These are phyloP conservation scores for Rostratula benghalensis DNA, from an alignment of 2,113 vertebrate species.

Conservation along the genomic window DNA sequence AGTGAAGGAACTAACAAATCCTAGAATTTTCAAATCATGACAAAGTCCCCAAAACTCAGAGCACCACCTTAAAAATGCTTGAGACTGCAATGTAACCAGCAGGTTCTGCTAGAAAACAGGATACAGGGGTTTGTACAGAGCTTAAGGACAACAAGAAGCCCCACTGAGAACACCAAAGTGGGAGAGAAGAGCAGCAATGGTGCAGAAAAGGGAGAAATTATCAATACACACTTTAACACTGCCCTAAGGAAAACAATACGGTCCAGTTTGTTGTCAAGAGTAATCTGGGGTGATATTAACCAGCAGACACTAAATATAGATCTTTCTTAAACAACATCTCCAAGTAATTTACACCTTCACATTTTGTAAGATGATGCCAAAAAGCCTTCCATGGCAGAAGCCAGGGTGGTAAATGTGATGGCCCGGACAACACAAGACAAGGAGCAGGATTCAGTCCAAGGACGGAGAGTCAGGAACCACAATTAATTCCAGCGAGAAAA, in stretches of 20 bases:
- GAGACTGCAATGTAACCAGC: not conserved
- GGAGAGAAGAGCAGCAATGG: not conserved
- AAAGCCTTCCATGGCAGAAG: not conserved
- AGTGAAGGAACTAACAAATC: not conserved
- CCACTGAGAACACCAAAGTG: not conserved
- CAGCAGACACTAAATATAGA: constrained; percentile 7
- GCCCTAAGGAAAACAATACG: accelerated
- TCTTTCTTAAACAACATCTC: not conserved
- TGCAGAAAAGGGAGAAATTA: not conserved
- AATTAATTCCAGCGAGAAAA: not conserved
- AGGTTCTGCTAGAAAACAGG: not conserved
- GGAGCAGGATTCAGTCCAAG: not conserved
- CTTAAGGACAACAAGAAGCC: not conserved
- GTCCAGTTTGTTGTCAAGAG: not conserved
- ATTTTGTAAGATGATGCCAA: not conserved
- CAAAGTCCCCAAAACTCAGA: not conserved
- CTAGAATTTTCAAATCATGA: not conserved
- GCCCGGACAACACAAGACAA: not conserved
- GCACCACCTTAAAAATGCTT: not conserved
- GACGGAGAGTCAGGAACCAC: not conserved
- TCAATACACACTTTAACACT: not conserved
- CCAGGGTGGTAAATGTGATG: not conserved
- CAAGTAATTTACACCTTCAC: not conserved
- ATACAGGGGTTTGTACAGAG: accelerated
- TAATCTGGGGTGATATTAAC: not conserved